These are phyloP conservation scores for Maccullochella peelii DNA, from an alignment of 2,113 vertebrate species.

Conservation along the genomic window DNA sequence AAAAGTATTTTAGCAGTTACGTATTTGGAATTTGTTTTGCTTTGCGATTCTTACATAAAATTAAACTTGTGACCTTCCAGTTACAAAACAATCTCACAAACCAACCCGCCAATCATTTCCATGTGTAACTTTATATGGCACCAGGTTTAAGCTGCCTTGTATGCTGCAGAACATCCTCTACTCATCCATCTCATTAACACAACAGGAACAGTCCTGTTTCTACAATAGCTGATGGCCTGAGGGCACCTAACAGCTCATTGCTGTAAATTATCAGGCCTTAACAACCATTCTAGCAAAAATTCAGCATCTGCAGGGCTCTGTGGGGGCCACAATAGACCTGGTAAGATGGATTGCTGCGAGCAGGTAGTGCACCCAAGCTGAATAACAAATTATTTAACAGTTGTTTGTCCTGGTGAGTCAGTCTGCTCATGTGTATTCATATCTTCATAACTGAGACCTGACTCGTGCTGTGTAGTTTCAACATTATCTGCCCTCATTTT, in stretches of 20 bases:
- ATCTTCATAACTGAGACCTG: slow-evolving; percentile 38
- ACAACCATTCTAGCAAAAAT: slow-evolving; percentile 65
- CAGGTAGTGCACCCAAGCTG: slow-evolving; percentile 58
- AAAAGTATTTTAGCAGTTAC: background rate
- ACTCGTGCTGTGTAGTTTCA: slow-evolving; percentile 44
- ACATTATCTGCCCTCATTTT: slow-evolving; percentile 30
- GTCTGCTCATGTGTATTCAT: slow-evolving; percentile 68
- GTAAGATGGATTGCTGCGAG: slow-evolving; percentile 65
- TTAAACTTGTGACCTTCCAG: slow-evolving; percentile 5
- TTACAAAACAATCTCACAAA: background rate
- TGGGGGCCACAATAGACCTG: slow-evolving; percentile 57
- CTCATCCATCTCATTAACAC: slow-evolving; percentile 67
- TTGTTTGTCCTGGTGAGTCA: slow-evolving; percentile 71
- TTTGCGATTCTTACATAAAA: background rate
- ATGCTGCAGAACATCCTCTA: slow-evolving; percentile 37
- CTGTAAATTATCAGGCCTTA: slow-evolving; percentile 71
- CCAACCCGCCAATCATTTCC: slow-evolving; percentile 20
- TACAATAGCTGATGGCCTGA: slow-evolving; percentile 53
- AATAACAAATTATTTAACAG: slow-evolving; percentile 75
- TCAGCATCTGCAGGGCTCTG: slow-evolving; percentile 64
- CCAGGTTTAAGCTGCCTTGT: slow-evolving; percentile 7
- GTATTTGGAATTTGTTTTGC: background rate
- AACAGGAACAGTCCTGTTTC: slow-evolving; percentile 61
- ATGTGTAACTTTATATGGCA: slow-evolving; percentile 9
- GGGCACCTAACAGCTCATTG: slow-evolving; percentile 63